Conservation (phyloP, 2,888 invertebrate species). For the Hyposoter dolosus region DNA sequence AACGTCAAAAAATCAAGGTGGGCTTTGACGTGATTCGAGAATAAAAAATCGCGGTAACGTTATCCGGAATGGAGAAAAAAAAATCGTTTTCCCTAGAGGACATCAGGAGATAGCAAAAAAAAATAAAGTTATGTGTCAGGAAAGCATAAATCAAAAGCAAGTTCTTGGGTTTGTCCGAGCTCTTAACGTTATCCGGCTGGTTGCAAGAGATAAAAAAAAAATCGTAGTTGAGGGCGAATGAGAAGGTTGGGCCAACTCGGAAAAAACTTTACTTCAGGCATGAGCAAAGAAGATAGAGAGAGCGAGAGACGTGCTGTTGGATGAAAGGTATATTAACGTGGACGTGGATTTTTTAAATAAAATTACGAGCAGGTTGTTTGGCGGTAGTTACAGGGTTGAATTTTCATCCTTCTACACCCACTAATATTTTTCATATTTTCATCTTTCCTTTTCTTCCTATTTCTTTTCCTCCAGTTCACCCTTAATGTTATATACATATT, state of each 20-base stretch:
- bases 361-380: slow-evolving; percentile 75
- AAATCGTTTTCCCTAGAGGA: not conserved
- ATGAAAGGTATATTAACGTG: slow-evolving; percentile 58
- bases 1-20: not conserved
- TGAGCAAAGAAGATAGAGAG: slow-evolving; percentile 4
- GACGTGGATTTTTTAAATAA: slow-evolving; percentile 73
- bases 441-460: not conserved
- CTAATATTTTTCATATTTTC: slow-evolving; percentile 41
- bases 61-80: not conserved
- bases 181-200: slow-evolving; percentile 24
- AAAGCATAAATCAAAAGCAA: slow-evolving; percentile 10
- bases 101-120: not conserved
- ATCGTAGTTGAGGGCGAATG: slow-evolving; percentile 3
- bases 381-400: slow-evolving; percentile 50
- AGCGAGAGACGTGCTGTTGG: slow-evolving; percentile 17
- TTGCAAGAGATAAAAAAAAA: slow-evolving; percentile 27
- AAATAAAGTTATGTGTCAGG: slow-evolving; percentile 7
- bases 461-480: slow-evolving; percentile 26
- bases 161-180: slow-evolving; percentile 27
- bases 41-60: not conserved
- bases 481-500: slow-evolving; percentile 2
- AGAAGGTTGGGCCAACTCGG: slow-evolving; percentile 14
- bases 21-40: not conserved
- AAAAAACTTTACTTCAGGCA: slow-evolving; percentile 11
- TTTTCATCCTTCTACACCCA: slow-evolving; percentile 41